Evolutionary conservation across 2,888 invertebrate genomes (phyloP).

Genomic region (Ornithoptera priamus): DNA sequence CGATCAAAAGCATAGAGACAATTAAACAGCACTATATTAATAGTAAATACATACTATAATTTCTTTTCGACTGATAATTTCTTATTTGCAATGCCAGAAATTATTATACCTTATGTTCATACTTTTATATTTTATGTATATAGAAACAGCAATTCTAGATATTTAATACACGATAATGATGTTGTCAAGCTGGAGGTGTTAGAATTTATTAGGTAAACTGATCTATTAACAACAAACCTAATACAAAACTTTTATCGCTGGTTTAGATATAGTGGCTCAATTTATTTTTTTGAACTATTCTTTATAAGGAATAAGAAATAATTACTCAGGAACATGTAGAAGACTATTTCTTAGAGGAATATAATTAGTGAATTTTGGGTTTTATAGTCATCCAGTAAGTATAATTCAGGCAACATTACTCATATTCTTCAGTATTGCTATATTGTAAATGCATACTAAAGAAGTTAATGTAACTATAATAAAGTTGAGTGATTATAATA

Average conservation of each 20-base stretch:
- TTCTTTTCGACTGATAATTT: background rate
- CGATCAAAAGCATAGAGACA: too few relatives aligned
- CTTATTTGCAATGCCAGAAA: background rate
- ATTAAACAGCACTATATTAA: too few relatives aligned
- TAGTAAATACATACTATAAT: too few relatives aligned
- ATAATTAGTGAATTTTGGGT: too few relatives aligned
- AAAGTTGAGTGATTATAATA: too few relatives aligned
- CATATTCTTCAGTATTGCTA: too few relatives aligned
- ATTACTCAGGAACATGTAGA: background rate
- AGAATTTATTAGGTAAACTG: background rate
- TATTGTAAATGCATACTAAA: too few relatives aligned
- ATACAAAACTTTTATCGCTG: background rate
- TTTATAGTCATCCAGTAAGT: too few relatives aligned
- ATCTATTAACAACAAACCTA: background rate
- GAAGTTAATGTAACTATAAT: too few relatives aligned
- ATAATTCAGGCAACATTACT: too few relatives aligned
- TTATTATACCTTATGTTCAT: background rate
- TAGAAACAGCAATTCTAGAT: background rate
- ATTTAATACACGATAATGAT: background rate
- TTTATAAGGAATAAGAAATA: background rate
- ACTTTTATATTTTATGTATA: background rate
- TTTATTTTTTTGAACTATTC: too few relatives aligned
- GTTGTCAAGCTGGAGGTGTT: background rate
- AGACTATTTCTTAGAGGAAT: too few relatives aligned
- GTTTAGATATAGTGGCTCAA: background rate